Conservation (phyloP, 1,140 invertebrate genomes). For the Pogonomyrmex californicus region DNA sequence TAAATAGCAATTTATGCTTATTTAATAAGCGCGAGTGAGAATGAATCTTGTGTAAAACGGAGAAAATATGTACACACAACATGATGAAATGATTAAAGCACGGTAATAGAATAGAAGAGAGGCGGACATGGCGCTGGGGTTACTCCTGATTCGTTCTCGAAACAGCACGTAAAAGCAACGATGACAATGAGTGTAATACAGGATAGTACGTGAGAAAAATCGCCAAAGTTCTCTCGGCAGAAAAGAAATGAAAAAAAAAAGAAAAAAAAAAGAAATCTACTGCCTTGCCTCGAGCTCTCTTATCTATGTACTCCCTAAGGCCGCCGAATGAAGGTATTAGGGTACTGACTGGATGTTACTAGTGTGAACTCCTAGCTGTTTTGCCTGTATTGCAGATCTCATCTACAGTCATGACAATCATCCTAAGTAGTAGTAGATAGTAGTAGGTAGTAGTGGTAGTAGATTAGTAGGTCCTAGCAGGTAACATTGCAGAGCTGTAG, state of each 20-base stretch:
- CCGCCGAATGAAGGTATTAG: constrained; percentile 84
- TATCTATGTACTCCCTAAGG: constrained; percentile 87
- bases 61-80: constrained; percentile 14
- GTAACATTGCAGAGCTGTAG: constrained; percentile 82
- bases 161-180: constrained; percentile 27
- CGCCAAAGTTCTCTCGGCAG: not conserved
- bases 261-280: constrained; percentile 48
- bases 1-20: constrained; percentile 40
- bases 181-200: constrained; percentile 16
- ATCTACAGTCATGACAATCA: constrained; percentile 87
- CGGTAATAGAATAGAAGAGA: constrained; percentile 21
- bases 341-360: constrained; percentile 87
- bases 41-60: constrained; percentile 5
- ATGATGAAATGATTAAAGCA: constrained; percentile 31
- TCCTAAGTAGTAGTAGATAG: constrained; percentile 86
- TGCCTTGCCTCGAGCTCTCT: constrained; percentile 66
- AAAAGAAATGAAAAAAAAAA: constrained; percentile 23
- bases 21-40: constrained; percentile 24
- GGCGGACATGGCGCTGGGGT: not conserved
- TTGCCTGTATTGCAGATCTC: constrained; percentile 86
- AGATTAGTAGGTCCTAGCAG: constrained; percentile 84
- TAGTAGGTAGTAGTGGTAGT: constrained; percentile 81
- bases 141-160: constrained; percentile 40
- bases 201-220: not conserved
- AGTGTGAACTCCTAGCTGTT: constrained; percentile 86